Conservation (phyloP, 2,888 invertebrate genomes). For the Andrena hattorfiana region DNA sequence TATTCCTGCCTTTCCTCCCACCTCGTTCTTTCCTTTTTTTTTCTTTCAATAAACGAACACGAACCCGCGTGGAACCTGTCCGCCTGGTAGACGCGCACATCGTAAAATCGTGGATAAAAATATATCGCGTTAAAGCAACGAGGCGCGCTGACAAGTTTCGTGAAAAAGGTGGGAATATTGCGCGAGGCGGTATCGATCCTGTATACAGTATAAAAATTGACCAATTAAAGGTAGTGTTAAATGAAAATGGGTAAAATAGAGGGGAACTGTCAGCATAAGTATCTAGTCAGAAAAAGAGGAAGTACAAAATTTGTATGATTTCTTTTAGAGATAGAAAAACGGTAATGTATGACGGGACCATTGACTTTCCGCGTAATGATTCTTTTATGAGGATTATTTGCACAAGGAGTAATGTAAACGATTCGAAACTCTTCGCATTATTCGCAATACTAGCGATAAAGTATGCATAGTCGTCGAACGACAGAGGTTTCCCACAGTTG, state of each 20-base stretch:
- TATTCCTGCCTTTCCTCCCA: not conserved
- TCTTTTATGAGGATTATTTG: not conserved
- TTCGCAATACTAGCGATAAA: not conserved
- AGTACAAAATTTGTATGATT: no score
- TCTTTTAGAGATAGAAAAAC: no score
- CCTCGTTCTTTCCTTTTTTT: not conserved
- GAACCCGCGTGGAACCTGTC: constrained; percentile 39
- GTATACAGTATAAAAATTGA: no score
- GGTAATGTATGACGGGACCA: no score
- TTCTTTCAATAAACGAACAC: constrained; percentile 48
- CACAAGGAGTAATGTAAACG: not conserved
- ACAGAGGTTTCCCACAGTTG: constrained; percentile 27
- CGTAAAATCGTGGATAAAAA: constrained; percentile 56
- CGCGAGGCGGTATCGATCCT: constrained; percentile 40
- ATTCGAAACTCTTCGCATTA: no score
- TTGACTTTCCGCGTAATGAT: not conserved
- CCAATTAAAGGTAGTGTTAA: no score
- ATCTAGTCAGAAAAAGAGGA: no score
- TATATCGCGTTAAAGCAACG: constrained; percentile 45
- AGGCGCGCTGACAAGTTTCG: constrained; percentile 48
- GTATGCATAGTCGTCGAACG: not conserved
- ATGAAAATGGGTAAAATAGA: no score
- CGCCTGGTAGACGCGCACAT: constrained; percentile 7
- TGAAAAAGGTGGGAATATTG: constrained; percentile 60
- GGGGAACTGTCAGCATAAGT: no score